Evolutionary conservation across 2,888 invertebrate genomes (phyloP), one percentile per base, ranked within the genome.

Genomic region (Hofmannophila pseudospretella): DNA sequence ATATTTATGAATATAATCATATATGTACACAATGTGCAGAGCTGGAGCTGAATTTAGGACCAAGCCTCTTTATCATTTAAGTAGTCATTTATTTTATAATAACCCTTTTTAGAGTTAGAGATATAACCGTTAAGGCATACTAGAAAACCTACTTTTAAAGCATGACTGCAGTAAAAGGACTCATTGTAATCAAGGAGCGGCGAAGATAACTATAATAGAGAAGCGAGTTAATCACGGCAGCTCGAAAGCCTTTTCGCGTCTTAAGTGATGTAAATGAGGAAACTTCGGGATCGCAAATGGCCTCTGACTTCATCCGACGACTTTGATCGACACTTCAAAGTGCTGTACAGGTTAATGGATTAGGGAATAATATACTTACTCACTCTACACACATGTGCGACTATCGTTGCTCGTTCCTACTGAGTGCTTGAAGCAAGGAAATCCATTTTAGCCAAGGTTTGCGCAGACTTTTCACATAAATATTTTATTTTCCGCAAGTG

Each of bases 211-310:
- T 65, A 65, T 61, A 54, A 48, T 39, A 42, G 36, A 39, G 35
- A 22, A 32, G 40, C 36, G 49, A 65, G 62, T 70, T 78, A 74
- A 74, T 77, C 75, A 75, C 71, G 66, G 57, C 54, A 54, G 57
- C 62, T 63, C 71, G 62, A 59, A 69, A 71, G 73, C 75, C 71
- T 74, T 76, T 69, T 64, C 62, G 60, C 65, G 68, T 66, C 72
- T 63, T 70, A 69, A 77, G 72, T 75, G 67, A 81, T 80, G 76
- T 73, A 79, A 80, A 84, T 76, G 75, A 79, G 72, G 60, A 76
- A 79, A 80, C 71, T 81, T 79, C 54, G 62, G 59, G 67, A 70
- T 71, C 68, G 65, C 71, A 71, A 76, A 78, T 69, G 67, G 63
- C 63, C 64, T 67, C 64, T 64, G 66, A 67, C 69, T 74, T 61